Conservation (phyloP, 2,888 invertebrate species). For the Scrobipalpa atriplicella region DNA sequence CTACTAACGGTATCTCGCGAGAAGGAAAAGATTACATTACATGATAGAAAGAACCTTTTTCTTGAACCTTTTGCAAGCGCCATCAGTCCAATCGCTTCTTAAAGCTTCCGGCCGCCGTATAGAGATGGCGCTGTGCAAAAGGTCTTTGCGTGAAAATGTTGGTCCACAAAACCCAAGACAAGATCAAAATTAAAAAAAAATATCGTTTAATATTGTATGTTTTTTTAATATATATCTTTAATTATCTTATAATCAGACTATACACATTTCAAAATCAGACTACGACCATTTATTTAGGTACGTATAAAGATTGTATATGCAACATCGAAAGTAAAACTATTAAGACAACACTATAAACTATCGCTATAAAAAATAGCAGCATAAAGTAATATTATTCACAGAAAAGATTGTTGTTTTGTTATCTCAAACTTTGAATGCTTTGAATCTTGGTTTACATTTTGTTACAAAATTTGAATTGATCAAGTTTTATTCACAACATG, state of each 20-base stretch:
- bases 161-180: not conserved
- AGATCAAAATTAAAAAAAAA: too few relatives aligned
- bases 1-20: slow-evolving; percentile 17
- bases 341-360: too few relatives aligned
- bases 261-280: too few relatives aligned
- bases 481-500: not conserved
- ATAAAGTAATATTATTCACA: not conserved
- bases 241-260: too few relatives aligned
- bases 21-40: not conserved
- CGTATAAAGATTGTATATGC: too few relatives aligned
- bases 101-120: not conserved
- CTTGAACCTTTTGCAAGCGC: not conserved
- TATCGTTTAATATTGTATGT: too few relatives aligned
- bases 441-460: not conserved
- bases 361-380: too few relatives aligned
- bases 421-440: not conserved
- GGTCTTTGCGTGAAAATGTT: not conserved
- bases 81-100: not conserved
- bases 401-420: slow-evolving; percentile 1
- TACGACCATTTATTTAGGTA: too few relatives aligned
- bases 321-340: too few relatives aligned
- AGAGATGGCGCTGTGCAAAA: slow-evolving; percentile 10
- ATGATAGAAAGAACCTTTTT: not conserved
- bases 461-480: not conserved
- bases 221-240: too few relatives aligned